Conservation (phyloP, 2,113 vertebrate genomes). For the Anser cygnoides region DNA sequence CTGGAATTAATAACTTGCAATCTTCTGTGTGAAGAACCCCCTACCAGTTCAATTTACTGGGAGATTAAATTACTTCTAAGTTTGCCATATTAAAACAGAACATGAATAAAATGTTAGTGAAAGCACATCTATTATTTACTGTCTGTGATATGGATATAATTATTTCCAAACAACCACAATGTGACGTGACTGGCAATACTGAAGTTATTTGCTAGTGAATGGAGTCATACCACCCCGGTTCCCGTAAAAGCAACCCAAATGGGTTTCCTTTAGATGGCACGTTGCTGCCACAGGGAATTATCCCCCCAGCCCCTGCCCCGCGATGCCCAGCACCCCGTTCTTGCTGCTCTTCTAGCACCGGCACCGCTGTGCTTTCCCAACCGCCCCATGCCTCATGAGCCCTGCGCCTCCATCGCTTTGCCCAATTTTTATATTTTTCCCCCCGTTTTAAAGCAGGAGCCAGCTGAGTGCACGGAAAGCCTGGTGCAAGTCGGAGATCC, state of each 20-base stretch:
- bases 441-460: not conserved
- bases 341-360: not conserved
- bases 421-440: rapidly evolving
- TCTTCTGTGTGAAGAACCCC: conserved; percentile 89
- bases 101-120: conserved; percentile 86
- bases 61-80: conserved; percentile 94
- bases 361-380: not conserved
- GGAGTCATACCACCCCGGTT: conserved; percentile 3
- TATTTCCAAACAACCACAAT: conserved; percentile 88
- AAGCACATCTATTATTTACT: conserved; percentile 92
- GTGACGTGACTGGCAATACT: conserved; percentile 86
- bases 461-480: not conserved
- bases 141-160: conserved; percentile 95
- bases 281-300: not conserved
- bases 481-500: not conserved
- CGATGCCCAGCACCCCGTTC: not conserved
- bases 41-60: conserved; percentile 90
- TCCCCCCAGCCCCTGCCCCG: not conserved
- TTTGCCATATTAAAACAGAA: conserved; percentile 92
- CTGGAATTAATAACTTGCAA: conserved; percentile 90
- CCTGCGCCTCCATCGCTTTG: not conserved
- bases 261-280: not conserved
- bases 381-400: not conserved
- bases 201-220: conserved; percentile 77
- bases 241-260: conserved; percentile 22